These are phyloP conservation scores for Aramus guarauna DNA, from an alignment of 2,113 vertebrate species.

Conservation along the genomic window DNA sequence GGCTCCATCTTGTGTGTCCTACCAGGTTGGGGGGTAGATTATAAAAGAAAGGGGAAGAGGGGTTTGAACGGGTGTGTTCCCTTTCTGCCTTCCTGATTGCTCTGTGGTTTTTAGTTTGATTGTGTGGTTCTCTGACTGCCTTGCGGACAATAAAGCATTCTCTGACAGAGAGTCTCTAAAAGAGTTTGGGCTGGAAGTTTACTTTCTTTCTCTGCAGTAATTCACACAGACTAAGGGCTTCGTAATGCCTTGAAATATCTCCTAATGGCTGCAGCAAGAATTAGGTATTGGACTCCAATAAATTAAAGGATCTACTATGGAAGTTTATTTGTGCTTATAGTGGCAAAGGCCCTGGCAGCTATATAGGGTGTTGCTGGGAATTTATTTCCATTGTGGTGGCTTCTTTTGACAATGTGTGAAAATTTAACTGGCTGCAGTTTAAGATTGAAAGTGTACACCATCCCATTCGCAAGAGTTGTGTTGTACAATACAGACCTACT, in stretches of 20 bases:
- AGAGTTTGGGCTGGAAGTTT: background rate
- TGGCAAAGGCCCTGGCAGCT: background rate
- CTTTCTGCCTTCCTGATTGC: background rate
- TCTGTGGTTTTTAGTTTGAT: background rate
- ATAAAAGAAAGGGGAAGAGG: background rate
- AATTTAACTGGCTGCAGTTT: conserved; percentile 28
- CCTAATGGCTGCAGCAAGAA: background rate
- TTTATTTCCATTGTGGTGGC: conserved; percentile 2
- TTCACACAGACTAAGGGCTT: background rate
- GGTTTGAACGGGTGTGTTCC: background rate
- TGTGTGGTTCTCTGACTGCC: background rate
- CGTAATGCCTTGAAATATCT: background rate
- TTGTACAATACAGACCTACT: conserved; percentile 10
- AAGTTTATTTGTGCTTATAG: background rate
- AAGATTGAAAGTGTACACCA: background rate
- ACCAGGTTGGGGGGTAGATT: background rate
- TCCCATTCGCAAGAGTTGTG: background rate
- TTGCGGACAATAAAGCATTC: background rate
- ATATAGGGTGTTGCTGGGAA: background rate
- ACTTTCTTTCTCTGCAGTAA: background rate
- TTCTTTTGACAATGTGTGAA: conserved; percentile 49
- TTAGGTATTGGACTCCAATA: background rate
- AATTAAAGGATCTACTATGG: background rate
- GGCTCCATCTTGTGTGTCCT: background rate
- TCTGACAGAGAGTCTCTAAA: background rate